phyloP scores from a whole-genome alignment of 1,140 invertebrate genomes.

The Tetramorium alpestre region DNA sequence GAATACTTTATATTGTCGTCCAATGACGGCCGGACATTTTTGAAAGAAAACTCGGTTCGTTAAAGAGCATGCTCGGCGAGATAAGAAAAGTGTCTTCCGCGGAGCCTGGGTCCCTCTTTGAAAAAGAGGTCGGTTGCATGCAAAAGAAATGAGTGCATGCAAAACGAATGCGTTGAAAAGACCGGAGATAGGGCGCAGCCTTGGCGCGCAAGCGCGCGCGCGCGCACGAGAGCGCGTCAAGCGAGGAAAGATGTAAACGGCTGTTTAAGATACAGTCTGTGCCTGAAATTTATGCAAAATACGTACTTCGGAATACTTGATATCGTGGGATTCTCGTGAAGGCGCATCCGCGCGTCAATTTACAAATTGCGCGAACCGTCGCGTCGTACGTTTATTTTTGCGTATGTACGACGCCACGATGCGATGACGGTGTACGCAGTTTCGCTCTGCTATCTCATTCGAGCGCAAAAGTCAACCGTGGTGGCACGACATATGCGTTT shows the following conservation, averaged over 20 bases:
- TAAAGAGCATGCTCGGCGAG: constrained; percentile 53
- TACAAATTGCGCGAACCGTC: constrained; percentile 48
- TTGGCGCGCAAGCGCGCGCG: too few species aligned
- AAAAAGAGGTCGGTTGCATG: constrained; percentile 51
- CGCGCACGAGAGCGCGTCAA: background rate
- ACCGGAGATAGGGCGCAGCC: constrained; percentile 44
- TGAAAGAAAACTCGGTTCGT: constrained; percentile 57
- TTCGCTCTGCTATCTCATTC: constrained; percentile 17
- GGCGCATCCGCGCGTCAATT: constrained; percentile 51
- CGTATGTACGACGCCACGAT: background rate
- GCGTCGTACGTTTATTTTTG: constrained; percentile 8
- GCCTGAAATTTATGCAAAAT: constrained; percentile 54
- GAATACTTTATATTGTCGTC: constrained; percentile 42
- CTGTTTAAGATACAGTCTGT: constrained; percentile 60
- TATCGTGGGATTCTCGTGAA: constrained; percentile 2
- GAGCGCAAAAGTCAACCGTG: background rate
- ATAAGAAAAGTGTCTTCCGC: constrained; percentile 49
- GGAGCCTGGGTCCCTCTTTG: background rate
- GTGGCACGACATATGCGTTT: background rate
- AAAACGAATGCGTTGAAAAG: constrained; percentile 59
- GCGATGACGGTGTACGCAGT: background rate
- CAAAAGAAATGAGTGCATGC: constrained; percentile 60
- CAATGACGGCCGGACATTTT: constrained; percentile 42
- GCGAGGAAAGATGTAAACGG: constrained; percentile 50
- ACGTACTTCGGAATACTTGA: constrained; percentile 52